A percentile compares a stretch with the other conserved stretches of the same genome.
phyloP scores from a whole-genome alignment of 2,888 invertebrate genomes.

The Sesamia inferens region DNA sequence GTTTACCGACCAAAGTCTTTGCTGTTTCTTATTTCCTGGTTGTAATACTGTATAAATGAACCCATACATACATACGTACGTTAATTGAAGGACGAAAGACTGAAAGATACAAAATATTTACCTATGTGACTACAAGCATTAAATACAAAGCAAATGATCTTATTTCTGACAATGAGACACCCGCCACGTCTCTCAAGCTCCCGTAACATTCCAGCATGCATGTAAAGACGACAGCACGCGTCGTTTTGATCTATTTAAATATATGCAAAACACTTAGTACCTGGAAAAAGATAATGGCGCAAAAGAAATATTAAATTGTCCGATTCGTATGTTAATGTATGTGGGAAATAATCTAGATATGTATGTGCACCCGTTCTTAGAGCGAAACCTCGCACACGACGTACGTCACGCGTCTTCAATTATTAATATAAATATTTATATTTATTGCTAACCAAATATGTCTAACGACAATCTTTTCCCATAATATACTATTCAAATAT shows the following conservation, averaged over 20 bases:
- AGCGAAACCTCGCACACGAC: slow-evolving; percentile 73
- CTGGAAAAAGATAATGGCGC: slow-evolving; percentile 81
- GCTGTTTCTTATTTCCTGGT: too few species aligned
- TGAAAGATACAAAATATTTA: not conserved
- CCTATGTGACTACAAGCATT: not conserved
- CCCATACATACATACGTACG: not conserved
- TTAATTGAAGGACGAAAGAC: not conserved
- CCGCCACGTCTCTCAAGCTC: slow-evolving; percentile 58
- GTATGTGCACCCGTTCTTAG: slow-evolving; percentile 69
- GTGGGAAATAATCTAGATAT: slow-evolving; percentile 81
- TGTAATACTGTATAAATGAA: not conserved
- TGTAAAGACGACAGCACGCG: slow-evolving; percentile 78
- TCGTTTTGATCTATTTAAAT: slow-evolving; percentile 81
- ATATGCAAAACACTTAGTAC: slow-evolving; percentile 84
- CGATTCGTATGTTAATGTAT: slow-evolving; percentile 84
- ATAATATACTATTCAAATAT: slow-evolving; percentile 39
- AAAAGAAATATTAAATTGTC: slow-evolving; percentile 83
- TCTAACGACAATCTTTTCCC: slow-evolving; percentile 13
- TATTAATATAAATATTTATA: slow-evolving; percentile 70
- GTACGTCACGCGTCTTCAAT: slow-evolving; percentile 73
- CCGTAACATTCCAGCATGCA: slow-evolving; percentile 69
- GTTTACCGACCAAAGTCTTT: not conserved
- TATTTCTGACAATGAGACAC: slow-evolving; percentile 52
- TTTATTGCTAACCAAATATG: slow-evolving; percentile 57
- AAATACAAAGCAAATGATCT: slow-evolving; percentile 46